Conservation (phyloP, 2,797 vertebrate species). For the Schizopygopsis malacanthus region DNA sequence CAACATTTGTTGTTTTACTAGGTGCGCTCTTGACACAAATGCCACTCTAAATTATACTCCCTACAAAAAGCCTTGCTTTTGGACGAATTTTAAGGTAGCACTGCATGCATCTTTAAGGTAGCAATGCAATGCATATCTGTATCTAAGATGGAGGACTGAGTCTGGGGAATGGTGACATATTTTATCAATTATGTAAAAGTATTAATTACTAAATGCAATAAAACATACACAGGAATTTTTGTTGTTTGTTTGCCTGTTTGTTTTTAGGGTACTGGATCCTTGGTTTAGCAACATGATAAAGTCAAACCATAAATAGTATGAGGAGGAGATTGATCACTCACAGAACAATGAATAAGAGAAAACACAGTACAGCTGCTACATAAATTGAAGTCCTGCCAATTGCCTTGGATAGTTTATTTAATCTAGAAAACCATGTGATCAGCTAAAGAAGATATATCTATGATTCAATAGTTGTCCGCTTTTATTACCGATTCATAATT, state of each 20-base stretch:
- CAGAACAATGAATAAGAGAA: not conserved
- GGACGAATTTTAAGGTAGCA: not conserved
- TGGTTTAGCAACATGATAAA: not conserved
- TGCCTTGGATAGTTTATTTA: not conserved
- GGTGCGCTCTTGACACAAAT: not conserved
- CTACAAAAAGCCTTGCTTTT: not conserved
- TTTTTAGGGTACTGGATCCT: not conserved
- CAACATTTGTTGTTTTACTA: slow-evolving; percentile 22
- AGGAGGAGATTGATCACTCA: not conserved
- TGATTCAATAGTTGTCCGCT: not conserved
- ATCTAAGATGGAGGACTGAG: not conserved
- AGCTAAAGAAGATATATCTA: not conserved
- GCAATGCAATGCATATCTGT: not conserved
- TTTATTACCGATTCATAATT: not conserved
- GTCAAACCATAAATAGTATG: not conserved
- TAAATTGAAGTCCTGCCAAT: not conserved
- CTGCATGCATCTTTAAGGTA: not conserved
- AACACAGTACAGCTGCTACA: not conserved
- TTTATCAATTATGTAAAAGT: not conserved
- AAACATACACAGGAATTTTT: too few species aligned
- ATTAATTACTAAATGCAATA: not conserved
- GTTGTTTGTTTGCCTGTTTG: not conserved
- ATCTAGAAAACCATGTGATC: not conserved
- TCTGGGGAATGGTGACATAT: not conserved
- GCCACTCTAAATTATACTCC: not conserved